Evolutionary conservation across 1,140 invertebrate genomes (phyloP), one percentile per base, ranked within the genome.

Genomic region (Tetragnatha versicolor): DNA sequence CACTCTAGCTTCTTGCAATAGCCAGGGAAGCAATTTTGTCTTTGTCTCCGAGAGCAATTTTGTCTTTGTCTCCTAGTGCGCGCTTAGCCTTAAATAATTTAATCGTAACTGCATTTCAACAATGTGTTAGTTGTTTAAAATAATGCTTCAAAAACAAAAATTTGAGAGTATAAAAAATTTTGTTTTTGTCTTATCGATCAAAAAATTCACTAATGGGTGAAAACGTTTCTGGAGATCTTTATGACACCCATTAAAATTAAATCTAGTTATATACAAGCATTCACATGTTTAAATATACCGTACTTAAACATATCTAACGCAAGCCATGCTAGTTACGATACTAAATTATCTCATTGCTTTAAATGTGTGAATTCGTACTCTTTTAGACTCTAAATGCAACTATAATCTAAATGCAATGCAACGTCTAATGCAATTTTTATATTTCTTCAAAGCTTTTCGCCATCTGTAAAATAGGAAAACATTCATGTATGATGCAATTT

Each of bases 241-340:
- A n/a, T 49, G 63, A 49, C 63, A 27, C 42, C 42, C 63, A 68
- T 68, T 39, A 49, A 31, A 27, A 42, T 14, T 6, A n/a, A 29
- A 68, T 17, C 49, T 55, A 55, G 2, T 12, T 33, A 4, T 33
- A 33, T 10, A 68, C 25, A 68, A 31, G 45, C 42, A 68, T 33
- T 31, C 25, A 7, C 14, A 49, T 47, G 12, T 10, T 25, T 49
- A 49, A 66, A 12, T 7, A 29, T 31, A 4, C 14, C 49, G 22
- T 29, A 63, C 20, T 47, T 66, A 1, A 47, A 31, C 14, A 10
- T 33, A 3, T 68, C 63, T 68, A 68, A 14, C 45, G 39, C 63
- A 68, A 68, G 63, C 63, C 63, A 68, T 68, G 63, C 63, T 9
- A 68, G 14, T 33, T 42, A 63, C 33, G n/a, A n/a, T n/a, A 42